phyloP scores from a whole-genome alignment of 2,888 invertebrate species.

The Blastobasis lacticolella region DNA sequence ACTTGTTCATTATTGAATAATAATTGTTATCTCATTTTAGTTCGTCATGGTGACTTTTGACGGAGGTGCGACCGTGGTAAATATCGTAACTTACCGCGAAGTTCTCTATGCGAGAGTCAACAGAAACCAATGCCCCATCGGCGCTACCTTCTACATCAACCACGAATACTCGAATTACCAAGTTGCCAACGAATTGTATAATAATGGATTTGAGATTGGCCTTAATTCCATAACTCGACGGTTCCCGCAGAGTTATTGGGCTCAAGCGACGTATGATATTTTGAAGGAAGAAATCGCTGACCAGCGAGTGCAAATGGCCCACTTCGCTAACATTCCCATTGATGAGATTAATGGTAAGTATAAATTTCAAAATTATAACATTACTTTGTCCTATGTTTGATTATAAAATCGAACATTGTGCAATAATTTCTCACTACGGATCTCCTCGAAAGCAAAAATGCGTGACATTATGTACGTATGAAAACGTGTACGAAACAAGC shows the following conservation, averaged over 20 bases:
- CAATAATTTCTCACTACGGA: no score
- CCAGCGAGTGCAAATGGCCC: conserved; percentile 64
- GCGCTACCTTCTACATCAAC: conserved; percentile 80
- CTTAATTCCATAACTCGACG: conserved; percentile 79
- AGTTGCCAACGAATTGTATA: conserved; percentile 74
- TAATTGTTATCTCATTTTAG: conserved; percentile 44
- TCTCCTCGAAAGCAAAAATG: no score
- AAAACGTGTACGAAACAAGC: no score
- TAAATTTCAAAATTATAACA: no score
- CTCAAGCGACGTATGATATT: conserved; percentile 58
- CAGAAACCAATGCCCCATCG: conserved; percentile 76
- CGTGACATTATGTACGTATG: no score
- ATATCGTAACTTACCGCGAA: conserved; percentile 66
- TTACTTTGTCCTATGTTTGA: no score
- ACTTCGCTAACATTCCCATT: conserved; percentile 70
- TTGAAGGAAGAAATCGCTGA: conserved; percentile 75
- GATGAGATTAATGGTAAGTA: conserved; percentile 42
- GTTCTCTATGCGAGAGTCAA: conserved; percentile 53
- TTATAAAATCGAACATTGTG: no score
- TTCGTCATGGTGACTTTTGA: conserved; percentile 80
- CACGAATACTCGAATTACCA: conserved; percentile 83
- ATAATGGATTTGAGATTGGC: conserved; percentile 77
- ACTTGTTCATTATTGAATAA: no score
- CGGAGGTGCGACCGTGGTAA: conserved; percentile 74
- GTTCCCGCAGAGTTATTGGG: conserved; percentile 73